Conservation (phyloP, 1,140 invertebrate genomes). For the Antheraea mylitta region DNA sequence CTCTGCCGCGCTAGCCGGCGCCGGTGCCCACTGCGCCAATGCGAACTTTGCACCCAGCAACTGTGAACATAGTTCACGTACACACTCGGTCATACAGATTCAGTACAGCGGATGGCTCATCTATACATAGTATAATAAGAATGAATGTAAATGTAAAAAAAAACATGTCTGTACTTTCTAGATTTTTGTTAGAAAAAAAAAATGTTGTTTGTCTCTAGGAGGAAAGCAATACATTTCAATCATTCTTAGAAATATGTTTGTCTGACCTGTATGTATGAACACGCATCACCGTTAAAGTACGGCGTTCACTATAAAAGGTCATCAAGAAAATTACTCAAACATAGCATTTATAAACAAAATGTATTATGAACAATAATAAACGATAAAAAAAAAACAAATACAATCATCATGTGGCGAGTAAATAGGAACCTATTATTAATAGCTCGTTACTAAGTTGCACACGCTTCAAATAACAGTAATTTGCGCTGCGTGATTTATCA, state of each 20-base stretch:
- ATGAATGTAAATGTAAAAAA: no score
- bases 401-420: background rate
- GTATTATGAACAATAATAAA: background rate
- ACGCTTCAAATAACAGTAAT: background rate
- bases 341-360: no score
- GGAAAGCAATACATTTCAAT: no score
- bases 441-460: background rate
- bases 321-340: no score
- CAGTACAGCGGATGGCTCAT: background rate
- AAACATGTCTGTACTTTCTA: no score
- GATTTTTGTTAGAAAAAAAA: no score
- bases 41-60: conserved; percentile 34
- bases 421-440: background rate
- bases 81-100: background rate
- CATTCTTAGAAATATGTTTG: no score
- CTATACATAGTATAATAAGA: background rate
- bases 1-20: conserved; percentile 14
- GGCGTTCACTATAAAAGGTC: no score
- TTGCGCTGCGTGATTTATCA: background rate
- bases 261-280: no score
- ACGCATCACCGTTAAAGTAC: no score
- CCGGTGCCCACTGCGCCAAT: conserved; percentile 17
- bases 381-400: background rate
- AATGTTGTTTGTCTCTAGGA: no score
- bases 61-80: background rate